These are phyloP conservation scores for Enteromius fasciolatus DNA, from an alignment of 2,797 vertebrate species.

Conservation along the genomic window DNA sequence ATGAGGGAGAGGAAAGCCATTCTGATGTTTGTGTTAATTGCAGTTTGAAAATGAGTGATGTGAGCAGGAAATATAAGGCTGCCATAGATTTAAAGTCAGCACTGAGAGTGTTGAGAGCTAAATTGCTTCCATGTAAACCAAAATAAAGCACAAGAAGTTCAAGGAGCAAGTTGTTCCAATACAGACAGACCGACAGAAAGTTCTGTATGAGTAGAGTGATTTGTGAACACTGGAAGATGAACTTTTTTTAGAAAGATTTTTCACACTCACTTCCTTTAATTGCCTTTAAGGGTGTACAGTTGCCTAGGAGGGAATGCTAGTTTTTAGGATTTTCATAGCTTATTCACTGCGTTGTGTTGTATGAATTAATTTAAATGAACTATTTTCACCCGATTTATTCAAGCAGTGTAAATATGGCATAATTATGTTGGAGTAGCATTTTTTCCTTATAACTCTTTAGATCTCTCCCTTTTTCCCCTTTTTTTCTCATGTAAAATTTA, in stretches of 20 bases:
- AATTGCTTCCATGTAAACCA: constrained; percentile 1
- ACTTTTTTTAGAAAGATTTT: constrained; percentile 66
- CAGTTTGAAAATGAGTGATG: constrained; percentile 41
- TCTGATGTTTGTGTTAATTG: constrained; percentile 51
- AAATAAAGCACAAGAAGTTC: constrained; percentile 20
- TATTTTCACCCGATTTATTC: constrained; percentile 39
- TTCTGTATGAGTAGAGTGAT: constrained; percentile 42
- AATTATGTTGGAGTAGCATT: constrained; percentile 37
- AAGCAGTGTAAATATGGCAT: constrained; percentile 64
- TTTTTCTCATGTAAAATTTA: not conserved
- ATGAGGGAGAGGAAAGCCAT: constrained; percentile 45
- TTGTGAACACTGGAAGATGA: constrained; percentile 52
- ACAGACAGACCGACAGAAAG: not conserved
- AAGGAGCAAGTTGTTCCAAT: not conserved
- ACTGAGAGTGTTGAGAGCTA: constrained; percentile 23
- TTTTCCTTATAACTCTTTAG: constrained; percentile 6
- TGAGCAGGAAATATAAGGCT: constrained; percentile 27
- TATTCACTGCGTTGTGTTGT: constrained; percentile 46
- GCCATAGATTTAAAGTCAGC: constrained; percentile 30
- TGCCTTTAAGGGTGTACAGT: constrained; percentile 71
- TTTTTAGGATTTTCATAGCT: constrained; percentile 58
- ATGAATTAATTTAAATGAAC: constrained; percentile 55
- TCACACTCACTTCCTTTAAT: constrained; percentile 69
- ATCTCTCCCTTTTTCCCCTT: not conserved
- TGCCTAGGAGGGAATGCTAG: constrained; percentile 56